Evolutionary conservation across 2,797 vertebrate species (phyloP).

Genomic region (Tamandua tetradactyla): DNA sequence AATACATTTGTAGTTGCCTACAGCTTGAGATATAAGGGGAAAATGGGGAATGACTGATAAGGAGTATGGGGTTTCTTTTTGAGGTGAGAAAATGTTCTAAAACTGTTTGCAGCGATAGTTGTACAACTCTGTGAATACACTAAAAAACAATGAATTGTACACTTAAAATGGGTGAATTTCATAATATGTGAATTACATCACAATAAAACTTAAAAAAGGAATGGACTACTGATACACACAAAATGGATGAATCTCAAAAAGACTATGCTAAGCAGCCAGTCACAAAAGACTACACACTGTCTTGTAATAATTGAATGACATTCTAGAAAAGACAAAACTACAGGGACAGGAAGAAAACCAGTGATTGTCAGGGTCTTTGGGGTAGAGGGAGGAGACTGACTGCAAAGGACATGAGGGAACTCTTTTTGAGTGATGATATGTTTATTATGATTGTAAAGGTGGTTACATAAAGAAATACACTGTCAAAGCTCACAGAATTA

Average conservation of each 20-base stretch:
- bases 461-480: background rate
- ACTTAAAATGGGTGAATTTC: conserved; percentile 1
- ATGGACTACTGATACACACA: background rate
- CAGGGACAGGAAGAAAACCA: background rate
- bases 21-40: background rate
- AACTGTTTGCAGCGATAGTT: background rate
- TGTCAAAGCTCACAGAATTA: background rate
- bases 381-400: background rate
- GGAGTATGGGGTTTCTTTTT: background rate
- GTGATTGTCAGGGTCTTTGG: background rate
- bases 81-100: background rate
- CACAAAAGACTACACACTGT: background rate
- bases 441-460: background rate
- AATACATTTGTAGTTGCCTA: too few species aligned
- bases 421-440: background rate
- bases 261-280: background rate
- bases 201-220: background rate
- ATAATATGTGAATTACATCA: background rate
- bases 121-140: too few species aligned
- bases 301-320: background rate
- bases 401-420: background rate
- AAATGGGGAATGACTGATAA: background rate
- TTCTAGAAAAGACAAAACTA: background rate
- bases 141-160: background rate
- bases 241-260: background rate